Evolutionary conservation across 1,140 invertebrate genomes (phyloP), one percentile per base, ranked within the genome.

Genomic region (Saccostrea glomerata): DNA sequence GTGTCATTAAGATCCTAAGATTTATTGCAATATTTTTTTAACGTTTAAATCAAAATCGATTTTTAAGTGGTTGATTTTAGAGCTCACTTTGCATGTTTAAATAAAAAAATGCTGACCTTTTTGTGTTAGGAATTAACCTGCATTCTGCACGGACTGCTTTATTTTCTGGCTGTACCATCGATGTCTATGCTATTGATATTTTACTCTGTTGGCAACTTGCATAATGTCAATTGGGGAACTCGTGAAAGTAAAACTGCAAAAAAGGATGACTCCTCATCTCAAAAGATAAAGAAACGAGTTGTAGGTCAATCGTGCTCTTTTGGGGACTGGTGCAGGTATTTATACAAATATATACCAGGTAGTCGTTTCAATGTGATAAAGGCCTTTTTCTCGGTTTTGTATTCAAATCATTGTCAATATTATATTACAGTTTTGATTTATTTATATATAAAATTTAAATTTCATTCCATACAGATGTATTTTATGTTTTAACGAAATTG

Each of bases 141-240:
- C 92, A 94, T 99, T 7, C 93, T 97, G 15, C 97, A 96, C 88
- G 97, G 97, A 23, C 94, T 97, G 5, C 96, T 99, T 54, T 99
- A 99, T 94, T 98, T 98, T 93, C 96, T 99, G 20, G 98, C 98
- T 12, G 97, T 99, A 82, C 98, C 98, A 0, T 97, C 97, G 88
- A 98, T 98, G 98, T 99, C 98, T 93, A 96, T 98, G 96, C 95
- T 99, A 88, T 96, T 99, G n/a, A 97, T 98, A 55, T 97, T 99
- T 77, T 99, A 98, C 92, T 98, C 98, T 0, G 95, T 98, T 0
- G 98, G 98, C 92, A 99, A 99, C 93, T 96, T 99, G 93, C 98
- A 99, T 93, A 97, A 97, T 91, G 97, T 98, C 0, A 97, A 96
- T 0, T 99, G 98, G 98, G 98, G 98, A 47, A 99, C 98, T 0